A percentile compares a stretch with the other conserved stretches of the same genome.
Conservation (phyloP, 2,113 vertebrate species). For the Sterrhoptilus dennistouni region DNA sequence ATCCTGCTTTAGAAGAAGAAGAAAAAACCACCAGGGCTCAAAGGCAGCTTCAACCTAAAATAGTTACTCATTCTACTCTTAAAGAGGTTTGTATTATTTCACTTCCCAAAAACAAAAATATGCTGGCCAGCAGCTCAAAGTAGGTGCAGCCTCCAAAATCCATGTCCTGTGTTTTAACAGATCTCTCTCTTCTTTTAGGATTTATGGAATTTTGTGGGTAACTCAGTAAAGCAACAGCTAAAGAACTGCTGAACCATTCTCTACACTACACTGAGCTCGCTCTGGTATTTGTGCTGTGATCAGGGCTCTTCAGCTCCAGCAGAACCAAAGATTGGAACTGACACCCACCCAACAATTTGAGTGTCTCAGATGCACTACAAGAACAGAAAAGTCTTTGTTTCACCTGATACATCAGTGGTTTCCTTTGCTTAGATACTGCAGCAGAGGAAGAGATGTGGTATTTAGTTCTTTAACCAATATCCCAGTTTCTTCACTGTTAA, state of each 20-base stretch:
- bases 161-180: background rate
- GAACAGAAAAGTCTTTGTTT: background rate
- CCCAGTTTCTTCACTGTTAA: background rate
- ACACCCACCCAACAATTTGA: background rate
- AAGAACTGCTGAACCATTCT: background rate
- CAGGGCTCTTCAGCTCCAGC: background rate
- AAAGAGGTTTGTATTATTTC: background rate
- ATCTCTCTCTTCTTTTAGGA: background rate
- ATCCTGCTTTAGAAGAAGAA: conserved; percentile 38
- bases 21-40: background rate
- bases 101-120: background rate
- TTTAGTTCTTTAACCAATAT: background rate
- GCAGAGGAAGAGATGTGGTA: background rate
- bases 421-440: background rate
- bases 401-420: background rate
- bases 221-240: background rate
- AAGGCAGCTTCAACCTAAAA: conserved; percentile 20
- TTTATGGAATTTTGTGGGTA: background rate
- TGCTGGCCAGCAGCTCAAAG: background rate
- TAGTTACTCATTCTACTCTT: background rate
- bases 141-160: background rate
- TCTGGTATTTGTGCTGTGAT: background rate
- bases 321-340: background rate
- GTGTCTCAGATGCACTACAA: background rate
- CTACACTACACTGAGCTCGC: background rate